Conservation (phyloP, 2,113 vertebrate species). For the Tonatia bakeri region DNA sequence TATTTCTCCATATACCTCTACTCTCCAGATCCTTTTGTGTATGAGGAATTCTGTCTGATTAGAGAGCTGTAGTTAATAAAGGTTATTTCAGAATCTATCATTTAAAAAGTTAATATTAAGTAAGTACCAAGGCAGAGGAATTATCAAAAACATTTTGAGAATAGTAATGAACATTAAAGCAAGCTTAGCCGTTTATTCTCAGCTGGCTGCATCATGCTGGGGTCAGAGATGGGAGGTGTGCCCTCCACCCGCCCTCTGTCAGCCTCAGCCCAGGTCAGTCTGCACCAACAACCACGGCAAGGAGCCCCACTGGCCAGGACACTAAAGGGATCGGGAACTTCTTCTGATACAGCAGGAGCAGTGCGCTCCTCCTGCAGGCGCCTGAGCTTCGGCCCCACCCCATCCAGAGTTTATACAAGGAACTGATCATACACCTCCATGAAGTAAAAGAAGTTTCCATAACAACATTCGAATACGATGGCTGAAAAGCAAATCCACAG, state of each 20-base stretch:
- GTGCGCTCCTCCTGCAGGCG: fast-evolving
- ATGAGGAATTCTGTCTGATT: neutral
- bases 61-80: neutral
- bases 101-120: neutral
- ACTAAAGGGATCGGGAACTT: fast-evolving
- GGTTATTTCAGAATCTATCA: neutral
- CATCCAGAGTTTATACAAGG: neutral
- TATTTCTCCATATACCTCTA: neutral
- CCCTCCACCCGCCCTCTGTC: neutral
- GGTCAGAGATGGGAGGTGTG: neutral
- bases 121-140: neutral
- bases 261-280: neutral
- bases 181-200: neutral
- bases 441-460: neutral
- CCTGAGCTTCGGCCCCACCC: neutral
- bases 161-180: neutral
- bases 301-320: neutral
- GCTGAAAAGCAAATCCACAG: neutral
- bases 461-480: neutral
- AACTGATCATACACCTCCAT: neutral
- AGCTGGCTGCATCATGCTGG: fast-evolving
- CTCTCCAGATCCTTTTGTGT: neutral
- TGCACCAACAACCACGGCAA: fast-evolving
- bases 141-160: neutral
- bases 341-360: fast-evolving